Percentiles rank a stretch among this genome's conserved stretches.
Evolutionary conservation across 1,140 invertebrate species (phyloP).

Genomic region (Drosophila ananassae): DNA sequence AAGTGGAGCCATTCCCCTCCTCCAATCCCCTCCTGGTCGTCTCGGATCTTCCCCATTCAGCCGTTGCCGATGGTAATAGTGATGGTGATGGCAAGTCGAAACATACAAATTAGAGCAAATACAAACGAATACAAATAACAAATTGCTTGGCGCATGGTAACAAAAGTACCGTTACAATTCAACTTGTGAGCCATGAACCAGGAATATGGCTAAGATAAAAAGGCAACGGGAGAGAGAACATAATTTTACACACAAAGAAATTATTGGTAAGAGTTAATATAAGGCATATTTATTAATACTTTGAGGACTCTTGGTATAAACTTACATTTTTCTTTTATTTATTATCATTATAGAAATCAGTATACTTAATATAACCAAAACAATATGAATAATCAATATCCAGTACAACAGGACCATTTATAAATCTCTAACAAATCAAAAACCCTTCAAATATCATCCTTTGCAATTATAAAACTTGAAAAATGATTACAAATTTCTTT

Average conservation of each 20-base stretch:
- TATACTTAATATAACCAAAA: too few species aligned
- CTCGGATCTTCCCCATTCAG: neutral
- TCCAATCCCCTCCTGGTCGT: neutral
- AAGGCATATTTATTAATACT: too few species aligned
- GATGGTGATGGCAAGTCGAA: conserved; percentile 20
- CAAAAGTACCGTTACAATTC: conserved; percentile 75
- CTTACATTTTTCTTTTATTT: too few species aligned
- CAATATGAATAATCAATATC: too few species aligned
- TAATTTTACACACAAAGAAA: conserved; percentile 31
- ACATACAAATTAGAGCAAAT: conserved; percentile 81
- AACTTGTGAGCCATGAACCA: conserved; percentile 41
- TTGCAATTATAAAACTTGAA: too few species aligned
- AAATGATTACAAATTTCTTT: too few species aligned
- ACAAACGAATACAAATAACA: conserved; percentile 71
- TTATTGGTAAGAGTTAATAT: neutral
- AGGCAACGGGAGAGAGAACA: conserved; percentile 16
- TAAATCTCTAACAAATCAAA: too few species aligned
- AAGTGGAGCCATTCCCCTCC: neutral
- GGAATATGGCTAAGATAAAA: conserved; percentile 3
- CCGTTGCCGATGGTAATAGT: neutral
- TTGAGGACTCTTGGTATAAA: too few species aligned
- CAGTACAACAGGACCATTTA: too few species aligned
- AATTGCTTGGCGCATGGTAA: conserved; percentile 75
- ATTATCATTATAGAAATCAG: too few species aligned
- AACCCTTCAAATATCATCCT: too few species aligned